These are phyloP conservation scores for Orchestia grillus DNA, from an alignment of 1,140 invertebrate species.

Conservation along the genomic window DNA sequence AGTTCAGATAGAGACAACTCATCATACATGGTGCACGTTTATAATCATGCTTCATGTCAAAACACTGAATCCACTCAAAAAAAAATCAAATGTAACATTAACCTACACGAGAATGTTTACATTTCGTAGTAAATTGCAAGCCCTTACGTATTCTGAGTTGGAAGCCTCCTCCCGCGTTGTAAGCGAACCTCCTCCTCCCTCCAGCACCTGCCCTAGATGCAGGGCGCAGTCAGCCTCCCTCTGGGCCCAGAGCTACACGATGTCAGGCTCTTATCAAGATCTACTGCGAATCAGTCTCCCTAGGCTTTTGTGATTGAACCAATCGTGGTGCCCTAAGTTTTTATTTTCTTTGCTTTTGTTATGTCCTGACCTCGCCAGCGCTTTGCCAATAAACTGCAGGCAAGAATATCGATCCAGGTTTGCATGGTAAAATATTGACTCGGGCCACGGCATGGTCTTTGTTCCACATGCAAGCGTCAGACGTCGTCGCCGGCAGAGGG, in stretches of 20 bases:
- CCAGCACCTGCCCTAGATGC: not conserved
- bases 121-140: not conserved
- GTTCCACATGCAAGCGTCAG: not conserved
- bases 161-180: not conserved
- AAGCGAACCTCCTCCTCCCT: not conserved
- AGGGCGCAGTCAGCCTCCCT: not conserved
- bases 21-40: not conserved
- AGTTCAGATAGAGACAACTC: not conserved
- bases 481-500: not conserved
- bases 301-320: not conserved
- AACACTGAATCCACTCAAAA: not conserved
- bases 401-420: not conserved
- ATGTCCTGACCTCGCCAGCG: not conserved
- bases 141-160: not conserved
- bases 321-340: not conserved
- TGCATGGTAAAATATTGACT: constrained; percentile 9
- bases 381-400: not conserved
- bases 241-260: not conserved
- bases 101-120: not conserved
- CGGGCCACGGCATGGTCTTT: not conserved
- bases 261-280: constrained; percentile 40
- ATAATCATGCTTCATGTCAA: not conserved
- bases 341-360: not conserved
- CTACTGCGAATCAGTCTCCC: not conserved
- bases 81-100: not conserved